phyloP scores from a whole-genome alignment of 2,797 vertebrate species.

The Vespertilio murinus region DNA sequence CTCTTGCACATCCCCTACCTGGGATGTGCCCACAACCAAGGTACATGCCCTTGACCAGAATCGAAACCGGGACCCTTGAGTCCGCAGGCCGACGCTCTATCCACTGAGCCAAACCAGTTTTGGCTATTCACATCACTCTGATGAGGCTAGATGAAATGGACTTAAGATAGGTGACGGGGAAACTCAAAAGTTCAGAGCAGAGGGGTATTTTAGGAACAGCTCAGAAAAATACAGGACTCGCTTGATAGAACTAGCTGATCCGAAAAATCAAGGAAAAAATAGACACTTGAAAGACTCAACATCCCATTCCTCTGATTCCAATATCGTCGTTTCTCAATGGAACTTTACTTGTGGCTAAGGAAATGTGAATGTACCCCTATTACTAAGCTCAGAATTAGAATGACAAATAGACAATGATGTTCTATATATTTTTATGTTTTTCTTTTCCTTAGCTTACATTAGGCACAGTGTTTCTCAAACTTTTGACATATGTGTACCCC shows the following conservation, averaged over 20 bases:
- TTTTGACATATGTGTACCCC: too few species aligned
- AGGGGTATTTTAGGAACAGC: neutral
- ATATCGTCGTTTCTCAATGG: neutral
- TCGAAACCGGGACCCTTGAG: too few species aligned
- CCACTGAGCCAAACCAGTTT: too few species aligned
- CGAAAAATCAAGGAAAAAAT: slow-evolving; percentile 12
- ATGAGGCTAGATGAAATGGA: neutral
- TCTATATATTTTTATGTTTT: neutral
- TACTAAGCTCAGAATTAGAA: too few species aligned
- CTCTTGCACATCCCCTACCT: too few species aligned
- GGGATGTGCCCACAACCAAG: too few species aligned
- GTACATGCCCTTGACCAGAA: too few species aligned
- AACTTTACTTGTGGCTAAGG: neutral
- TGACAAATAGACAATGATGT: neutral
- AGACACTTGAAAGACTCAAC: neutral
- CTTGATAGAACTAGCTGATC: neutral
- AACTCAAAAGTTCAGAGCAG: neutral
- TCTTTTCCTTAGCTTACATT: neutral
- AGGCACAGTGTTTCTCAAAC: too few species aligned
- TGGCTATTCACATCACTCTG: neutral
- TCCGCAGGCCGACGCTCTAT: too few species aligned
- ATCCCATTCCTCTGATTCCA: neutral
- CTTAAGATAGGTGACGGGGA: neutral
- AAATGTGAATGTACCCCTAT: neutral
- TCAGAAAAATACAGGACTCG: neutral